Conservation (phyloP, 1,140 invertebrate species). For the Ruditapes philippinarum region DNA sequence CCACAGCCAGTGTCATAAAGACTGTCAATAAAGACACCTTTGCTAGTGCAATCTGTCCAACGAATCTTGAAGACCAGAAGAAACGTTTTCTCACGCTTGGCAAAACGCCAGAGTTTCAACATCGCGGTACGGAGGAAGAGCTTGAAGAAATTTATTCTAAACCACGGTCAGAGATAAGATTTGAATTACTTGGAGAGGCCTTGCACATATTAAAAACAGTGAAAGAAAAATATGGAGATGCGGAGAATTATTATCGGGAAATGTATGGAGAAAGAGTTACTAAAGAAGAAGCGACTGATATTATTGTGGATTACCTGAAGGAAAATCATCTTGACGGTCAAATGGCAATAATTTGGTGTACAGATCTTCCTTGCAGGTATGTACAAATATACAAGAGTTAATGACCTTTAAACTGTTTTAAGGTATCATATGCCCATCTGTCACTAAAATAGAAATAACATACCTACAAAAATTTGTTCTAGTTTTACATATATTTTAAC, state of each 20-base stretch:
- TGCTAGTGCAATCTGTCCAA: conserved; percentile 75
- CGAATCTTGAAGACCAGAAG: conserved; percentile 83
- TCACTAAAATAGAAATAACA: too few relatives aligned
- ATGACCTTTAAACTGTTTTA: too few relatives aligned
- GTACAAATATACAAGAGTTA: too few relatives aligned
- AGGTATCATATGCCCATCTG: too few relatives aligned
- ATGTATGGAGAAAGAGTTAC: conserved; percentile 80
- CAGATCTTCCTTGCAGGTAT: conserved; percentile 83
- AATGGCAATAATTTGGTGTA: conserved; percentile 83
- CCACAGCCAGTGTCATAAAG: conserved; percentile 64
- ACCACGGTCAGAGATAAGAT: conserved; percentile 78
- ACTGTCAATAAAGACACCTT: conserved; percentile 67
- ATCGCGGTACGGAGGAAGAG: conserved; percentile 74
- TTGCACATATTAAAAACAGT: conserved; percentile 80
- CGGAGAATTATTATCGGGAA: conserved; percentile 78
- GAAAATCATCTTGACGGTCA: conserved; percentile 82
- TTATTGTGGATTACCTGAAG: conserved; percentile 80
- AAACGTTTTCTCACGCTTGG: conserved; percentile 80
- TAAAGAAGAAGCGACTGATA: conserved; percentile 79
- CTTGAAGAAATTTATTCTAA: conserved; percentile 76
- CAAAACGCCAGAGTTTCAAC: conserved; percentile 79
- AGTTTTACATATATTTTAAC: too few relatives aligned
- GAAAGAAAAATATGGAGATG: conserved; percentile 80
- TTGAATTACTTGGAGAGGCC: conserved; percentile 82
- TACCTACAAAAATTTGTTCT: too few relatives aligned